phyloP scores from a whole-genome alignment of 2,888 invertebrate species.

The Cantharis flavilabris region DNA sequence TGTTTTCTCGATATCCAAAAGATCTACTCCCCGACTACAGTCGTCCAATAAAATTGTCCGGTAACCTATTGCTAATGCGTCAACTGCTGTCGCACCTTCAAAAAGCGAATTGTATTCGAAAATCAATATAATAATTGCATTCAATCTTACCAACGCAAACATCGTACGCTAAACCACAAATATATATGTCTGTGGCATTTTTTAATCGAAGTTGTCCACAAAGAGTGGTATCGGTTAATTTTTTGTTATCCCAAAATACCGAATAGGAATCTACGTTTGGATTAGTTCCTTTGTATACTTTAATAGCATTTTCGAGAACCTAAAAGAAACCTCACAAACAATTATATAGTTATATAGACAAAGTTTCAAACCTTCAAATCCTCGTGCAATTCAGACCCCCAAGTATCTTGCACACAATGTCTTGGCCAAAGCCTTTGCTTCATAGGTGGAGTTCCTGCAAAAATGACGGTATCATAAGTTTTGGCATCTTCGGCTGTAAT shows the following conservation, averaged over 20 bases:
- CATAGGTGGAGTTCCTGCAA: slow-evolving; percentile 83
- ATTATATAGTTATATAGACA: no score
- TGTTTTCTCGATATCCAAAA: slow-evolving; percentile 82
- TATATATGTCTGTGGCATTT: slow-evolving; percentile 88
- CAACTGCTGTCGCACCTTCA: slow-evolving; percentile 82
- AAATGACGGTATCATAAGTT: slow-evolving; percentile 90
- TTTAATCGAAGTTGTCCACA: slow-evolving; percentile 78
- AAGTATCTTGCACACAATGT: slow-evolving; percentile 94
- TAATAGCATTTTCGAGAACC: slow-evolving; percentile 75
- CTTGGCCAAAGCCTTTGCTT: slow-evolving; percentile 93
- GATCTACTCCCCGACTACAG: slow-evolving; percentile 86
- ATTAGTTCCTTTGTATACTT: slow-evolving; percentile 90
- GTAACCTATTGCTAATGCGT: slow-evolving; percentile 89
- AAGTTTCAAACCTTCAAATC: slow-evolving; percentile 72
- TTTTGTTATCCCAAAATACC: slow-evolving; percentile 98
- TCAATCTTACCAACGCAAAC: slow-evolving; percentile 80
- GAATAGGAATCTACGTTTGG: slow-evolving; percentile 97
- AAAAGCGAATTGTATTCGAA: slow-evolving; percentile 3
- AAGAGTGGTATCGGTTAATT: slow-evolving; percentile 83
- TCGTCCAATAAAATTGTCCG: slow-evolving; percentile 88
- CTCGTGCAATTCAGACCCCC: slow-evolving; percentile 92
- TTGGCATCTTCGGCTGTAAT: slow-evolving; percentile 77
- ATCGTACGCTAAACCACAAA: slow-evolving; percentile 94
- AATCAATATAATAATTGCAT: not conserved
- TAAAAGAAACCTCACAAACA: slow-evolving; percentile 44